Percentiles rank a stretch among this genome's conserved stretches.
These are phyloP conservation scores for Malacosoma neustria DNA, from an alignment of 2,888 invertebrate species.

Conservation along the genomic window DNA sequence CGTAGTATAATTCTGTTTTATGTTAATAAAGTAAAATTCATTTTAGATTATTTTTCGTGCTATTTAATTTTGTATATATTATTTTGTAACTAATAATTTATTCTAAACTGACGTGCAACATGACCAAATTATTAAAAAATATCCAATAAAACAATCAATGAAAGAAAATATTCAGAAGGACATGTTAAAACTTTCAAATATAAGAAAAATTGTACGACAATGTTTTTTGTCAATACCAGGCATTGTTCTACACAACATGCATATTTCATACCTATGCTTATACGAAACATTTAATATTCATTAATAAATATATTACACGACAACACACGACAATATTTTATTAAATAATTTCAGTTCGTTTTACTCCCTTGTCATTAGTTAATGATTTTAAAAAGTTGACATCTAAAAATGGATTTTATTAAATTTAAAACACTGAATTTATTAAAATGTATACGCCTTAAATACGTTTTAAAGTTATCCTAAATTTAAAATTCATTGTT, in stretches of 20 bases:
- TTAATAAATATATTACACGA: conserved; percentile 30
- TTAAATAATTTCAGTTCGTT: conserved; percentile 64
- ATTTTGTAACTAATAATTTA: too few species aligned
- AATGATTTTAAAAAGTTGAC: conserved; percentile 42
- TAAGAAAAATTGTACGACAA: conserved; percentile 10
- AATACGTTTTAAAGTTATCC: conserved; percentile 10
- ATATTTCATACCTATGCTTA: conserved; percentile 2
- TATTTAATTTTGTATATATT: too few species aligned
- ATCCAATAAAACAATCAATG: too few species aligned
- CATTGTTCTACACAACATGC: conserved; percentile 2
- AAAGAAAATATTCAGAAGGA: neutral
- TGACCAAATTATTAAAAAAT: too few species aligned
- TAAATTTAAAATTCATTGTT: neutral
- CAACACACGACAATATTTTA: conserved; percentile 42
- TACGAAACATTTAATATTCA: conserved; percentile 13
- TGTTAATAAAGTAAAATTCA: too few species aligned
- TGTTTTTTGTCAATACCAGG: conserved; percentile 9
- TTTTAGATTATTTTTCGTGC: too few species aligned
- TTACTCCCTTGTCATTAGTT: conserved; percentile 55
- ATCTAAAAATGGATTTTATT: conserved; percentile 26
- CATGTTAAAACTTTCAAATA: too few species aligned
- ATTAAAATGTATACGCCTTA: conserved; percentile 20
- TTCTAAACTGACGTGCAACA: too few species aligned
- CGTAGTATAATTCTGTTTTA: too few species aligned
- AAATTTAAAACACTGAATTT: conserved; percentile 17